Conservation (phyloP, 2,888 invertebrate genomes). For the Tinea semifulvella region DNA sequence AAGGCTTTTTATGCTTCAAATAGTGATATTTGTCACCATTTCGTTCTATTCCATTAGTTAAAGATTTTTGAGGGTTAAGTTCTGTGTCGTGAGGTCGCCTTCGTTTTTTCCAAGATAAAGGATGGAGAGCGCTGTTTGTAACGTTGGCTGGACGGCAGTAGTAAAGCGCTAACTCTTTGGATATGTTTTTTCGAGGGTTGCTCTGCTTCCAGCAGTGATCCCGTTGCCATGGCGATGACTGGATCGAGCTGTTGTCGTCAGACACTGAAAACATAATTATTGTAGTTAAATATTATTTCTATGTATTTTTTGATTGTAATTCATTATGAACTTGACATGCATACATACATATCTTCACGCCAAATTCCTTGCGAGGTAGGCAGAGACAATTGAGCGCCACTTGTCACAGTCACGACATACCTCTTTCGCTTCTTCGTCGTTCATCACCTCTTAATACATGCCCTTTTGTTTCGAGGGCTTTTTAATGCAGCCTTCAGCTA, state of each 20-base stretch:
- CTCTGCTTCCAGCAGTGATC: constrained; percentile 91
- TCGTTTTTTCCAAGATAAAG: constrained; percentile 61
- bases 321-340: too few relatives aligned
- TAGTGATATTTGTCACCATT: constrained; percentile 54
- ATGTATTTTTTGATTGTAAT: too few relatives aligned
- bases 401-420: too few relatives aligned
- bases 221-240: constrained; percentile 90
- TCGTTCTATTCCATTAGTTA: constrained; percentile 35
- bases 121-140: constrained; percentile 45
- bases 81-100: constrained; percentile 71
- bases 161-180: constrained; percentile 78
- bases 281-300: too few relatives aligned
- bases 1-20: constrained; percentile 62
- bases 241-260: constrained; percentile 90
- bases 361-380: too few relatives aligned
- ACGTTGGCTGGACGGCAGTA: constrained; percentile 69
- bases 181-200: constrained; percentile 76
- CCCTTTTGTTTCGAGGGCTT: too few relatives aligned
- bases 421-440: too few relatives aligned
- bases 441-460: too few relatives aligned
- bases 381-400: too few relatives aligned
- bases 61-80: constrained; percentile 25
- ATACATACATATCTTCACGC: too few relatives aligned
- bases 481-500: too few relatives aligned
- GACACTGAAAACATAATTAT: constrained; percentile 65